Conservation (phyloP, 1,140 invertebrate species). For the Drosophila serrata region DNA sequence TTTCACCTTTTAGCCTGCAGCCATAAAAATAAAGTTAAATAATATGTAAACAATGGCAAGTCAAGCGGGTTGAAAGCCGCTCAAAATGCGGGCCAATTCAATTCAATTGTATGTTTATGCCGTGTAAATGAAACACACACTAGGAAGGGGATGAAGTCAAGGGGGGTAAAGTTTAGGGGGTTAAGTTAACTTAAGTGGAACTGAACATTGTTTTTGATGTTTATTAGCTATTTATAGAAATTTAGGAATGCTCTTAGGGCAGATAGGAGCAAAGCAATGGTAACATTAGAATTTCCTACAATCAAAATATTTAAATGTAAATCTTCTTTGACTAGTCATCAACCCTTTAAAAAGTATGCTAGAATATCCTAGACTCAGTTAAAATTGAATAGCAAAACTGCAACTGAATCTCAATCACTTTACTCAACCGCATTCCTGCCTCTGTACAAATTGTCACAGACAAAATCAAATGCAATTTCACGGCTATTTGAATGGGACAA, state of each 20-base stretch:
- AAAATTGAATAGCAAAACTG: conserved; percentile 8
- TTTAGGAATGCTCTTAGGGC: background rate
- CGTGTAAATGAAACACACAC: conserved; percentile 10
- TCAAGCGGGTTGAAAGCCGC: conserved; percentile 50
- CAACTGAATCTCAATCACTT: conserved; percentile 34
- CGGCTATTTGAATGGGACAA: conserved; percentile 70
- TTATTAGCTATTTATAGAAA: conserved; percentile 9
- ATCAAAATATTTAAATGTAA: background rate
- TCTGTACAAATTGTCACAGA: conserved; percentile 32
- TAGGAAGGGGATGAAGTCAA: background rate
- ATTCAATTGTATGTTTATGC: conserved; percentile 65
- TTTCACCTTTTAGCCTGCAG: conserved; percentile 27
- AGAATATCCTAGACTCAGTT: background rate
- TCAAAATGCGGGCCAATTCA: conserved; percentile 73
- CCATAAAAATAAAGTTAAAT: conserved; percentile 77
- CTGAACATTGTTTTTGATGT: conserved; percentile 14
- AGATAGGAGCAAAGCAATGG: background rate
- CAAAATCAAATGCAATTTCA: conserved; percentile 79
- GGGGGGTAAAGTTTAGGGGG: conserved; percentile 14
- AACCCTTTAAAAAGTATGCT: background rate
- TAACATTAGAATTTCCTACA: background rate
- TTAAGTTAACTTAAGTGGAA: conserved; percentile 18
- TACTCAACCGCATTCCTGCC: conserved; percentile 4
- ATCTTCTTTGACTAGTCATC: background rate
- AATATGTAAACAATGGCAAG: conserved; percentile 67